Evolutionary conservation across 2,888 invertebrate species (phyloP), one percentile per base, ranked within the genome.

Genomic region (Hirudinaria manillensis): DNA sequence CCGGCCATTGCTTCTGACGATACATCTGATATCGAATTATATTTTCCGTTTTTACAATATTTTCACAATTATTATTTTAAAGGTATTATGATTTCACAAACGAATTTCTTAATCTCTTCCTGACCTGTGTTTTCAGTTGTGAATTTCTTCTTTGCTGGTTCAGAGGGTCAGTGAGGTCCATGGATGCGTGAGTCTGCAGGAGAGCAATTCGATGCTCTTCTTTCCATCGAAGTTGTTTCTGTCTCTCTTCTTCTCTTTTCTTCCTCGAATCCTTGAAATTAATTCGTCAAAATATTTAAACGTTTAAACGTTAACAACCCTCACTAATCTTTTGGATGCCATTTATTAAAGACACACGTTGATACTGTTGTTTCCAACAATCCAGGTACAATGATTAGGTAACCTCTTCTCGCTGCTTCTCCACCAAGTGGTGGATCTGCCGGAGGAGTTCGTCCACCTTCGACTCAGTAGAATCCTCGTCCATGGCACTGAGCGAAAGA

Each of bases 401-500:
- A 27, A 80, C 80, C 78, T 80, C 80, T 75, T 80, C 80, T 68
- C 76, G 75, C 75, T 80, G 79, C 72, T 77, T 76, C 72, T 79
- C 78, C 6, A 80, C 79, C 34, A 80, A 75, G 24, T 75, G 73
- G 75, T 78, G 78, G n/a, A 80, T 78, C 67, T 77, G 78, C 7
- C 74, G 67, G 36, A 80, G 76, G 51, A 80, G 78, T 68, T 80
- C 80, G 55, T 80, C 80, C 32, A 80, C 79, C 74, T 80, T 80
- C 34, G 78, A 78, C 67, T 80, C 80, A 24, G 80, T 80, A 7
- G 78, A 78, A 67, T 80, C 80, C 72, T 85, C 84, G 45, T 85
- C 85, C 83, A 84, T 84, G 4, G 83, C 81, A n/a, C 83, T 81
- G 77, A 85, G 79, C 0, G 84, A 84, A 75, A 85, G 79, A 13